phyloP scores from a whole-genome alignment of 2,797 vertebrate genomes.

The Pangasius macronema region DNA sequence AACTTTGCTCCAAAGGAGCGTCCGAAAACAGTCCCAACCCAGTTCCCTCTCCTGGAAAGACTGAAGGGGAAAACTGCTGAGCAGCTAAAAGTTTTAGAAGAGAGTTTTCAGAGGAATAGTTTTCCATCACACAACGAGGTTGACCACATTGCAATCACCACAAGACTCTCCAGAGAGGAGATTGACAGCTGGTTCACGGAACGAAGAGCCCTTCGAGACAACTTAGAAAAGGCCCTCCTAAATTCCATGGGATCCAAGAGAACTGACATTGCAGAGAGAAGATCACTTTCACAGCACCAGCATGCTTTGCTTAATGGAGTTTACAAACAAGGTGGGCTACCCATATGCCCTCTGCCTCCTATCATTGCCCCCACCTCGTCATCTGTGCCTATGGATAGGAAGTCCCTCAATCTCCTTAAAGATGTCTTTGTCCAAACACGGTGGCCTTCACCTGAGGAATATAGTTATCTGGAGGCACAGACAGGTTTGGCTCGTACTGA shows the following conservation, averaged over 20 bases:
- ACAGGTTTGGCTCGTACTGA: slow-evolving; percentile 84
- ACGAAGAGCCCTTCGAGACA: slow-evolving; percentile 88
- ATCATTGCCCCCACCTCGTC: slow-evolving; percentile 65
- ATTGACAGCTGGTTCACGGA: slow-evolving; percentile 92
- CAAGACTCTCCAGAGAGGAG: slow-evolving; percentile 85
- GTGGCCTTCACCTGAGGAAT: slow-evolving; percentile 92
- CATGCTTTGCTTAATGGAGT: slow-evolving; percentile 78
- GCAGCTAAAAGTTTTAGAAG: slow-evolving; percentile 87
- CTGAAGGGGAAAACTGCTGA: slow-evolving; percentile 87
- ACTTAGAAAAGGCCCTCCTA: slow-evolving; percentile 88
- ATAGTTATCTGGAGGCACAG: slow-evolving; percentile 84
- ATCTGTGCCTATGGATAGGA: slow-evolving; percentile 70
- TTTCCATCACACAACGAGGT: slow-evolving; percentile 86
- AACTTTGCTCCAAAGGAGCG: slow-evolving; percentile 74
- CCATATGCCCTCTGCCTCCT: slow-evolving; percentile 71
- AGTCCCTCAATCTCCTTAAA: slow-evolving; percentile 84
- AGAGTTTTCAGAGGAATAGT: slow-evolving; percentile 88
- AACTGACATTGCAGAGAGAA: slow-evolving; percentile 60
- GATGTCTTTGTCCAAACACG: slow-evolving; percentile 85
- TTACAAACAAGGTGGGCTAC: slow-evolving; percentile 73
- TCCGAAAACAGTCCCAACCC: slow-evolving; percentile 72
- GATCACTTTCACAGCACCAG: slow-evolving; percentile 64
- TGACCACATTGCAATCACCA: slow-evolving; percentile 79
- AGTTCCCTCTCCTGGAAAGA: slow-evolving; percentile 83
- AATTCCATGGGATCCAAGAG: slow-evolving; percentile 87